Base-by-base conservation (phyloP, 2,888 invertebrate species). In the Anaspis maculata region DNA sequence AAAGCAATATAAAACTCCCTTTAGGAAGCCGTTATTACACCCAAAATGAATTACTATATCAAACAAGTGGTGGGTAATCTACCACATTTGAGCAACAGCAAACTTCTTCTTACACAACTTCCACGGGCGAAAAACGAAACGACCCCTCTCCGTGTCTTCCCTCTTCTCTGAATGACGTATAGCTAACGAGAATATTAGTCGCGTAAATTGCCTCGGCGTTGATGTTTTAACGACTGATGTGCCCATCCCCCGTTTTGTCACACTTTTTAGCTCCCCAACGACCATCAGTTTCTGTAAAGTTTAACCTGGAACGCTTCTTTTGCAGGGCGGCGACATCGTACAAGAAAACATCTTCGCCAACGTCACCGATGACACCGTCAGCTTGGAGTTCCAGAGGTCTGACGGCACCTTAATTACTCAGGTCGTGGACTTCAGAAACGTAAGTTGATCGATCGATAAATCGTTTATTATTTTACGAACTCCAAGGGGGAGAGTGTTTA, bases 351-450 rank as follows among this genome's bases (percentile, higher is more conserved):
- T 95, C 59, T 79, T 81, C 48, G 86, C 92, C 31, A 94, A 95
- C 67, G 82, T 89, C 42, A 84, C 83, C 19, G 89, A 90, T 53
- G 92, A 95, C 65, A 81, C 88, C 29, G 84, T 95, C 46, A 83
- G 77, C 16, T 69, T 95, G 54, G 89, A 92, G 62, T 92, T 91
- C 60, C 82, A 88, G 64, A 76, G 89, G 50, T 82, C 88, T 6
- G 94, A 95, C 63, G 94, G 94, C 31, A 89, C 92, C 9, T 75
- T 86, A 46, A 79, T 94, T 37, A 89, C 91, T 2, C 91, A 94
- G 63, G 77, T 95, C 41, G 86, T 95, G 40, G 94, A 95, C 68
- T 94, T 94, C 64, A 82, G 84, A 68, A 89, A 90, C 73, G 94
- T 92, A 71, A 79, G 82, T 75, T 43, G n/a, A n/a, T n/a, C n/a